A percentile compares a stretch with the other conserved stretches of the same genome.
Conservation (phyloP, 2,797 vertebrate species). For the Threskiornis aethiopicus region DNA sequence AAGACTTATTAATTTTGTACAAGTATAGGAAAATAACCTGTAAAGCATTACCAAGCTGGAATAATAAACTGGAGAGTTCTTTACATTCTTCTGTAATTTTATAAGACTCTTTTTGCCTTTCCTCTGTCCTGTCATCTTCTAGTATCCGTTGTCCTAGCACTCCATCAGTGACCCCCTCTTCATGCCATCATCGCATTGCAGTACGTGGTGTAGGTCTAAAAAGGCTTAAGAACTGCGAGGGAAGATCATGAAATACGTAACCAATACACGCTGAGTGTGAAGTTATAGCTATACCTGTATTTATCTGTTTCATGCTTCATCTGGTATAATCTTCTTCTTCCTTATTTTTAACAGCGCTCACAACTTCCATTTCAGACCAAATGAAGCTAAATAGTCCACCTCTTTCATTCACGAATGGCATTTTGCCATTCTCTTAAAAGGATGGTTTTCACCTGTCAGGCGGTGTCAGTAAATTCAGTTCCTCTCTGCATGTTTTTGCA, state of each 20-base stretch:
- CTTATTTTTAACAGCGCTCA: neutral
- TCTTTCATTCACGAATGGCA: neutral
- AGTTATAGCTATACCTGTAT: neutral
- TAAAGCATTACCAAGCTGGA: neutral
- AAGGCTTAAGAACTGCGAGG: neutral
- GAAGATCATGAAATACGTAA: rapidly evolving
- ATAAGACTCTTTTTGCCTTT: neutral
- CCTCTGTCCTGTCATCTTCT: neutral
- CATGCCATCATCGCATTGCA: rapidly evolving
- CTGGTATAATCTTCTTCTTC: neutral
- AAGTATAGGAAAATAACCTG: neutral
- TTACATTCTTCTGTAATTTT: neutral
- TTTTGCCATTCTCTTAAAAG: neutral
- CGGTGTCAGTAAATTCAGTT: neutral
- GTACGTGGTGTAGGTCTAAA: rapidly evolving
- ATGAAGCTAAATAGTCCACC: neutral
- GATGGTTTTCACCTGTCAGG: neutral
- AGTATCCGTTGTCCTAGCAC: neutral
- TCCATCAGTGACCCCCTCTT: neutral
- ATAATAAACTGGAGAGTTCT: neutral
- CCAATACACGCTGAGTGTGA: rapidly evolving
- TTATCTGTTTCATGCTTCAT: neutral
- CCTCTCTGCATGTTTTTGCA: neutral
- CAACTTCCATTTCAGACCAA: neutral
- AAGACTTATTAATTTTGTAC: neutral